Percentiles rank a stretch among this genome's conserved stretches.
These are phyloP conservation scores for Nesidiocoris tenuis DNA, from an alignment of 2,888 invertebrate species.

Conservation along the genomic window DNA sequence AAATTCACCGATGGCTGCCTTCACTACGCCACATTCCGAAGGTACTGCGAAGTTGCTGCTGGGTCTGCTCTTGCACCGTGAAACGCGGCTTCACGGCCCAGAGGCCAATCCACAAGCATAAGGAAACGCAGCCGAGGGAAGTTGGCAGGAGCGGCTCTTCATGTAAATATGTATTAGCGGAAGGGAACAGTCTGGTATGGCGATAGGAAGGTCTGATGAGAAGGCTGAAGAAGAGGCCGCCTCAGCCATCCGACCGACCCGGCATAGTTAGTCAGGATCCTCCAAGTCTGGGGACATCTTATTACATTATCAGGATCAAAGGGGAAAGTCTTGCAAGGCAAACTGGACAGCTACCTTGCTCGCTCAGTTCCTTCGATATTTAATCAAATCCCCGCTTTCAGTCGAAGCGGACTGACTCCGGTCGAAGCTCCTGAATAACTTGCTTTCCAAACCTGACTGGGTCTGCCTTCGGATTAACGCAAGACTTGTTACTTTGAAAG, in stretches of 20 bases:
- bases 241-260: not conserved
- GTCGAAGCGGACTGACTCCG: not conserved
- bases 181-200: no score
- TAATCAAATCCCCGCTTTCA: slow-evolving; percentile 44
- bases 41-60: not conserved
- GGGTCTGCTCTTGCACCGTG: not conserved
- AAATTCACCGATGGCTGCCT: no score
- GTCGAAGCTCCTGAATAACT: slow-evolving; percentile 36
- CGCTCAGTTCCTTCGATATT: slow-evolving; percentile 39
- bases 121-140: not conserved
- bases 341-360: slow-evolving; percentile 35
- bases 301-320: slow-evolving; percentile 48
- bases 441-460: slow-evolving; percentile 19
- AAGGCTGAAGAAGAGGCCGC: not conserved
- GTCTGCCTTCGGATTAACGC: slow-evolving; percentile 45
- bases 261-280: slow-evolving; percentile 24
- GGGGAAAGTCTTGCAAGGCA: slow-evolving; percentile 39
- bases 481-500: slow-evolving; percentile 49
- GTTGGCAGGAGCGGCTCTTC: slow-evolving; percentile 1
- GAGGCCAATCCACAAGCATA: not conserved
- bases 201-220: not conserved
- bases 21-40: no score
- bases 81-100: slow-evolving; percentile 13
- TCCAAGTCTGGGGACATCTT: slow-evolving; percentile 44
- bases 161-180: slow-evolving; percentile 46